phyloP scores from a whole-genome alignment of 2,797 vertebrate genomes.

The Alcedo atthis region DNA sequence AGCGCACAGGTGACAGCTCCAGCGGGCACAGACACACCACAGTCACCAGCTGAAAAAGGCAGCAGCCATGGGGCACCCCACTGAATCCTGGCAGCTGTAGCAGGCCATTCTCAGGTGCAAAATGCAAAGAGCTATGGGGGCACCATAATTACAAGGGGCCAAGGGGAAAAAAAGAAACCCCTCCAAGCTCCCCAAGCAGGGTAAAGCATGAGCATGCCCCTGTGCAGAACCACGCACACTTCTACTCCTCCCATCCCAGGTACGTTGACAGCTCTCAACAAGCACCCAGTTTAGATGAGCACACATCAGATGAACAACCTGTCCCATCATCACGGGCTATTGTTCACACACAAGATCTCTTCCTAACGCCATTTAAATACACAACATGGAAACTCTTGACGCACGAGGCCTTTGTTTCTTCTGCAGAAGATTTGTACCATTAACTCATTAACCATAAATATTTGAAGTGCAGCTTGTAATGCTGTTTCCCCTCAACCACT shows the following conservation, averaged over 20 bases:
- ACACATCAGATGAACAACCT: not conserved
- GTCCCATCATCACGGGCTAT: not conserved
- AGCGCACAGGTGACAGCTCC: not conserved
- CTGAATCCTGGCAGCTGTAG: not conserved
- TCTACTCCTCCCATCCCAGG: not conserved
- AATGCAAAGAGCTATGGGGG: not conserved
- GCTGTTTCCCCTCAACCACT: not conserved
- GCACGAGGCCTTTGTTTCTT: constrained; percentile 36
- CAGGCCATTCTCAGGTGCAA: not conserved
- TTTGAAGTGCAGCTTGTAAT: not conserved
- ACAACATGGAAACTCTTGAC: constrained; percentile 23
- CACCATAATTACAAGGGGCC: accelerated
- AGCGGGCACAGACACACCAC: accelerated
- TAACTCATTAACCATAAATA: constrained; percentile 40
- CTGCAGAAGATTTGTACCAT: not conserved
- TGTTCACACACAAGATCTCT: not conserved
- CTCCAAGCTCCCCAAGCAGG: not conserved
- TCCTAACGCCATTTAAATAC: not conserved
- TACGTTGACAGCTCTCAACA: accelerated
- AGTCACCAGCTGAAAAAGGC: not conserved
- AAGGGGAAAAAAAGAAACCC: not conserved
- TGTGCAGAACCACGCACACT: not conserved
- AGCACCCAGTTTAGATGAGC: not conserved
- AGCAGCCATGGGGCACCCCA: not conserved
- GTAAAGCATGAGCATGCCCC: not conserved